phyloP scores from a whole-genome alignment of 1,140 invertebrate genomes.

The Stratiolaelaps scimitus region DNA sequence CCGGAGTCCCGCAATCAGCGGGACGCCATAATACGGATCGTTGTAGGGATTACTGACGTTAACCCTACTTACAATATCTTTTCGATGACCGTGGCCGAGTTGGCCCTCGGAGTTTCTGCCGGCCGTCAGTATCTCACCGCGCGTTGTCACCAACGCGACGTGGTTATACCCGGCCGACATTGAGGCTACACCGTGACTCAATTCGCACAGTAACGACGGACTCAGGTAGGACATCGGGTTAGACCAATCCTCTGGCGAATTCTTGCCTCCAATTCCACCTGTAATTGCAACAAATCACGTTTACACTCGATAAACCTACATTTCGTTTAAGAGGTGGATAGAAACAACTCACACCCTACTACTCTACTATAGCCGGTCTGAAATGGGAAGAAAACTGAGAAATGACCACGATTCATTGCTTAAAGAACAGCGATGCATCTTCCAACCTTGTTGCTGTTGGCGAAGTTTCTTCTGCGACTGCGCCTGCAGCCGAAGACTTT shows the following conservation, averaged over 20 bases:
- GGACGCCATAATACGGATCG: too few relatives aligned
- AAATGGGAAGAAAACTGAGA: background rate
- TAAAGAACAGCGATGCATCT: too few relatives aligned
- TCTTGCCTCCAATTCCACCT: background rate
- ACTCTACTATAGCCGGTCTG: background rate
- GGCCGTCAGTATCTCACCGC: slow-evolving; percentile 55
- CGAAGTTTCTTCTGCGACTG: slow-evolving; percentile 51
- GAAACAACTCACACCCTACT: slow-evolving; percentile 13
- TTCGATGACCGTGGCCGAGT: slow-evolving; percentile 50
- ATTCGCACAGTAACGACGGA: slow-evolving; percentile 24
- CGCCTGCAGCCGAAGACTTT: slow-evolving; percentile 55
- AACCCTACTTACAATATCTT: slow-evolving; percentile 40
- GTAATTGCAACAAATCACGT: background rate
- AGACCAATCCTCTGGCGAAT: slow-evolving; percentile 31
- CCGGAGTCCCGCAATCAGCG: too few relatives aligned
- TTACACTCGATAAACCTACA: background rate
- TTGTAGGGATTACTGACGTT: too few relatives aligned
- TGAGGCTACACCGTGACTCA: slow-evolving; percentile 39
- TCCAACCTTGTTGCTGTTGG: slow-evolving; percentile 42
- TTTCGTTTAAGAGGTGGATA: background rate
- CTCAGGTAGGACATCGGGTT: slow-evolving; percentile 26
- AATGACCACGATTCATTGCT: background rate
- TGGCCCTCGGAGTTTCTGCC: slow-evolving; percentile 58
- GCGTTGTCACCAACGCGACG: slow-evolving; percentile 51
- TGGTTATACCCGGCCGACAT: slow-evolving; percentile 56